Percentiles rank a stretch among this genome's conserved stretches.
Evolutionary conservation across 2,113 vertebrate genomes (phyloP).

Genomic region (Embiotoca jacksoni): DNA sequence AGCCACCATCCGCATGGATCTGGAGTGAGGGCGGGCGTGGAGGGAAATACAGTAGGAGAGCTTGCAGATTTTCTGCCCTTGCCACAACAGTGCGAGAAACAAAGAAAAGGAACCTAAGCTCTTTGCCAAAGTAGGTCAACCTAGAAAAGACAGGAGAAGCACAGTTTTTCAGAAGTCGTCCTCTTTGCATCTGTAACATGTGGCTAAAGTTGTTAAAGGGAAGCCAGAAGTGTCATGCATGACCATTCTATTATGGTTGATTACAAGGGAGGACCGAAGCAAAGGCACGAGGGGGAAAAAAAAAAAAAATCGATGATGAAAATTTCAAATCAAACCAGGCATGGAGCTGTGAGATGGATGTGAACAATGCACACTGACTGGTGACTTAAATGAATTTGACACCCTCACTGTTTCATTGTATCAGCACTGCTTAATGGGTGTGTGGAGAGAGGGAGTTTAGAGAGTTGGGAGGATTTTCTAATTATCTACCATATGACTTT

Average conservation of each 20-base stretch:
- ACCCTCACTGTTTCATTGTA: constrained; percentile 58
- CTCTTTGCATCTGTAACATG: constrained; percentile 44
- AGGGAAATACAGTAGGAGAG: constrained; percentile 57
- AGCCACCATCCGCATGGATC: constrained; percentile 43
- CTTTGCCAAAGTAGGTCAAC: constrained; percentile 78
- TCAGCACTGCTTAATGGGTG: constrained; percentile 46
- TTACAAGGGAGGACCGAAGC: constrained; percentile 56
- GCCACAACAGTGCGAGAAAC: constrained; percentile 67
- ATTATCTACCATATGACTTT: constrained; percentile 70
- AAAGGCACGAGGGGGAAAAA: constrained; percentile 66
- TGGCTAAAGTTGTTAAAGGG: constrained; percentile 41
- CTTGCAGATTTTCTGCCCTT: constrained; percentile 61
- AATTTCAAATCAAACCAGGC: constrained; percentile 86
- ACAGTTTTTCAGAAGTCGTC: constrained; percentile 44
- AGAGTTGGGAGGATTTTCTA: constrained; percentile 62
- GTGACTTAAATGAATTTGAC: constrained; percentile 70
- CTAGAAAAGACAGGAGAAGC: constrained; percentile 37
- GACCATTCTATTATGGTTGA: constrained; percentile 61
- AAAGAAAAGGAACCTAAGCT: constrained; percentile 63
- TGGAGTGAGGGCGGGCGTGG: constrained; percentile 33
- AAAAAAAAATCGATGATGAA: constrained; percentile 85
- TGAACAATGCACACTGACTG: constrained; percentile 61
- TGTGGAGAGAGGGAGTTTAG: constrained; percentile 26
- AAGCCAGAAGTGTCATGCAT: constrained; percentile 62
- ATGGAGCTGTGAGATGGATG: constrained; percentile 61